Base-by-base conservation (phyloP, 2,888 invertebrate genomes). In the Caenorhabditis afra region DNA sequence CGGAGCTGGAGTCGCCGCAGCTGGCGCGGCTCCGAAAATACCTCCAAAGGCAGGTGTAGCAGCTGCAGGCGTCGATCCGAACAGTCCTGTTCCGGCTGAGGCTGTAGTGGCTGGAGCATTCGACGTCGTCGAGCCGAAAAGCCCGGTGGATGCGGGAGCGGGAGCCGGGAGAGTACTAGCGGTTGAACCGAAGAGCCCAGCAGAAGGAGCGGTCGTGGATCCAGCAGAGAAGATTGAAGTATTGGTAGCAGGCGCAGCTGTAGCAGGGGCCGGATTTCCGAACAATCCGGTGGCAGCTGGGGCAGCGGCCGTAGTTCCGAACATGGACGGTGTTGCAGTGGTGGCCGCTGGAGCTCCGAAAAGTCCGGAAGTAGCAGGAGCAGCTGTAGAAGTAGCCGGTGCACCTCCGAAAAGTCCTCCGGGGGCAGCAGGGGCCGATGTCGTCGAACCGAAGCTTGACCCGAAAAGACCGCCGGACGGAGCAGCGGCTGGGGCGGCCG, bases 401-500 rank as follows among this genome's bases (percentile, higher is more conserved):
- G 39, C n/a, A 11, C 20, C 7, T 39, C 76, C 55, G 23, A 71
- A 62, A 1, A 71, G 22, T 10, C 66, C 57, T 14, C 55, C 66
- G 18, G 59, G 14, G n/a, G 75, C 10, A 12, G 75, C 11, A 20
- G 59, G 2, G 29, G 67, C 18, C 3, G 67, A 8, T 23, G 75
- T 1, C 8, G 75, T 16, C 16, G 29, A 18, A 45, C 59, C n/a
- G 55, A 16, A 8, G 58, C 14, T n/a, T 35, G 58, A 16, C 20
- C 58, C 67, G 22, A 67, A 67, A 11, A 67, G 45, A 45, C 70
- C 70, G 16, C 16, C 14, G 16, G 55, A 12, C 14, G 66, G 10
- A 29, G 65, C 29, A 10, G 53, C 29, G 5, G 53, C 18, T 10
- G 65, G 1, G n/a, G 64, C 14, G 8, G 50, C 50, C 1, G 37